Evolutionary conservation across 2,888 invertebrate genomes (phyloP), one percentile per base, ranked within the genome.

Genomic region (Lasiommata megera): DNA sequence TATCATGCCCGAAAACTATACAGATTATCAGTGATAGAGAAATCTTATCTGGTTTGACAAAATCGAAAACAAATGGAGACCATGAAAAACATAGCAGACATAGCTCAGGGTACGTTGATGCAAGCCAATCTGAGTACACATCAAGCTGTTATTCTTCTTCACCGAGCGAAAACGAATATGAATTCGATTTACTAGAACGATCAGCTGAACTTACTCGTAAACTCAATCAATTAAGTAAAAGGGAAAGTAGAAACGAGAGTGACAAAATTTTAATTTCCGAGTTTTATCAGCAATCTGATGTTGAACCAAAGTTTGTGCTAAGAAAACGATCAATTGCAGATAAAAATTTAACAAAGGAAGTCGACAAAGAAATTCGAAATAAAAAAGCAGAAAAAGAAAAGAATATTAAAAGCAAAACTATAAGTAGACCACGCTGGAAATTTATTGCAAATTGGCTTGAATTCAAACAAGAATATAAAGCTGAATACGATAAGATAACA

Each of bases 401-500:
- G 36, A 46, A 53, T 29, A 64, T 36, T n/a, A 61, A 61, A 53
- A 17, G 17, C 6, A 62, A 61, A 73, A 59, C 64, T 47, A 67
- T 34, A 9, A 55, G 64, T 17, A 75, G 71, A 70, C 91, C 92
- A 0, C 81, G 76, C 61, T 87, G 88, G 68, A 80, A 92, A 62
- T 72, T 92, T 72, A 51, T 84, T 71, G 61, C 84, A 63, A 74
- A 92, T 75, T 95, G 93, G 92, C 87, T 84, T 55, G 80, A 85
- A 52, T 94, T 94, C 70, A 93, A 92, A 67, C 63, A 72, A 28
- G 93, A 93, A 38, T 92, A 94, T 72, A 91, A 91, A 3, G 68
- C 77, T 0, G 93, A 95, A 61, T 92, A 92, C 56, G 68, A 76
- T 1, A 88, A 84, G 63, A 92, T 96, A 12, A 83, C 84, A 50